A percentile compares a stretch with the other conserved stretches of the same genome.
Evolutionary conservation across 2,888 invertebrate species (phyloP).

Genomic region (Rhodophaea formosa): DNA sequence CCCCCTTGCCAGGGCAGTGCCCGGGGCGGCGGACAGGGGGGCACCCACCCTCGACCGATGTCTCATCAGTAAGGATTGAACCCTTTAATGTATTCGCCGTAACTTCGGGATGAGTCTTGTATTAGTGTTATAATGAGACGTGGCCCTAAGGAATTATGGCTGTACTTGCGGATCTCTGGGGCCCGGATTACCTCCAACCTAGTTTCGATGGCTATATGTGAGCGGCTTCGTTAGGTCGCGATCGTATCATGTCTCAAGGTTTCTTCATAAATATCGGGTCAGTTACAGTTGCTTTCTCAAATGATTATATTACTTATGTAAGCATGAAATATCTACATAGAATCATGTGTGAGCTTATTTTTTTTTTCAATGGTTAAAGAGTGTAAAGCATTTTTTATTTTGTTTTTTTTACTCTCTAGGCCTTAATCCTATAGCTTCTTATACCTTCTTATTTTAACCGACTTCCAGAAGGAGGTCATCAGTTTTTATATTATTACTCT

Average conservation of each 20-base stretch:
- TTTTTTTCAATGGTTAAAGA: too few relatives aligned
- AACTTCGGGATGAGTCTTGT: constrained; percentile 81
- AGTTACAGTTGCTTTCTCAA: constrained; percentile 29
- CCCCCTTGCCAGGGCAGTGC: constrained; percentile 68
- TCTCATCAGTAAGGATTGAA: constrained; percentile 81
- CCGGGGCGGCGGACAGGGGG: constrained; percentile 63
- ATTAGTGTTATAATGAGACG: constrained; percentile 82
- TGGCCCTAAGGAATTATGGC: constrained; percentile 79
- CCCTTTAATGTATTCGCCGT: constrained; percentile 81
- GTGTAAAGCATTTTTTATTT: too few relatives aligned
- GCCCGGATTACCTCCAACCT: constrained; percentile 70
- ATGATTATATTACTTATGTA: background rate
- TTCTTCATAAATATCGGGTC: constrained; percentile 30
- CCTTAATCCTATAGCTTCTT: too few relatives aligned
- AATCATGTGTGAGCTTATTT: too few relatives aligned
- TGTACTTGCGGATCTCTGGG: constrained; percentile 71
- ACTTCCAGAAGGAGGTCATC: too few relatives aligned
- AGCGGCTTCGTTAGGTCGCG: constrained; percentile 55
- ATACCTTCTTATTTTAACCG: too few relatives aligned
- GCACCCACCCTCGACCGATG: constrained; percentile 68
- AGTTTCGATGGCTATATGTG: constrained; percentile 75
- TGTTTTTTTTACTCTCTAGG: too few relatives aligned
- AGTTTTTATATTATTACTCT: too few relatives aligned
- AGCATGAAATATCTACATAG: background rate
- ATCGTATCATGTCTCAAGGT: constrained; percentile 48